Base-by-base conservation (phyloP, 2,797 vertebrate species). In the Sternarchorhynchus goeldii region DNA sequence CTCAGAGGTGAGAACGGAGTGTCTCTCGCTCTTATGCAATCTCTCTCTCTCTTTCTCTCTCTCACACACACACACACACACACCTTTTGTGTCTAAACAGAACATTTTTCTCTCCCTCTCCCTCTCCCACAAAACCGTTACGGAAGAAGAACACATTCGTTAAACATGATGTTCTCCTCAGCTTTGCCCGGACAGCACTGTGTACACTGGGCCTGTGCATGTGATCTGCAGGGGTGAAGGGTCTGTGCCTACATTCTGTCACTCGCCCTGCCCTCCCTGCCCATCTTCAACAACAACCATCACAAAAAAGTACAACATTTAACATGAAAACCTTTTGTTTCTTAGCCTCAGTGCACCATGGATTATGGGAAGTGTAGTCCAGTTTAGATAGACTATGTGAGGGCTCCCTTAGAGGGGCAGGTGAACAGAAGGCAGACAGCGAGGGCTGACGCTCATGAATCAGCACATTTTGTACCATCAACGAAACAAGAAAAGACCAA, bases 1-100 rank as follows among this genome's bases (percentile, higher is more conserved):
- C 72, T 83, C 72, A 67, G 73, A 85, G 74, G 73, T 74, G 76
- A 69, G 81, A 85, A 85, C 81, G 74, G 60, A 29, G 59, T 56
- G 81, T 78, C 60, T 81, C 75, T 69, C 74, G 60, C 36, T 63
- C 76, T 81, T 81, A 79, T 53, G 77, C 73, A 81, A 81, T 53
- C 75, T 65, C 77, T 31, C 36, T 36, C 70, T 45, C 70, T 32
- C 76, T 32, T 16, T 17, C 53, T 62, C 25, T 29, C 59, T 31
- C 25, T 1, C 29, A 39, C 53, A 60, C 73, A 57, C 36, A 34
- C 72, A 53, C 50, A 53, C 63, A 41, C 53, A 58, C 34, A 20
- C 67, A 60, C 17, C 45, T 68, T 76, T 50, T 34, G 53, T 60
- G 36, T 68, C 45, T 3, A 77, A 72, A 77, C 70, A 55, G 72